A percentile compares a stretch with the other conserved stretches of the same genome.
These are phyloP conservation scores for Apantesis nais DNA, from an alignment of 2,888 invertebrate species.

Conservation along the genomic window DNA sequence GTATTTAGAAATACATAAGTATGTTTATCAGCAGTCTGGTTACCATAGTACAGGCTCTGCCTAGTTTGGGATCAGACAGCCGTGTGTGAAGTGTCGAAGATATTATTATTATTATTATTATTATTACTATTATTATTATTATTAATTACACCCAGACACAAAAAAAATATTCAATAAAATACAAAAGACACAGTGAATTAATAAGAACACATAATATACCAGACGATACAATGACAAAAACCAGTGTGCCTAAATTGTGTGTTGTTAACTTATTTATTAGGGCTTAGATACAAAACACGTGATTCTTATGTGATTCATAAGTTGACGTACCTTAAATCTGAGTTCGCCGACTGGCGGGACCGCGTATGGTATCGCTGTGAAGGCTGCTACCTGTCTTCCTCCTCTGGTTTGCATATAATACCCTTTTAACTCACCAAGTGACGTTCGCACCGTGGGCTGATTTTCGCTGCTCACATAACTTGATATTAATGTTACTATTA, in stretches of 20 bases:
- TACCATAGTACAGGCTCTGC: no score
- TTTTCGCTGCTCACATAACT: slow-evolving; percentile 51
- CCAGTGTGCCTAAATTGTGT: background rate
- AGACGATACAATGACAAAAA: no score
- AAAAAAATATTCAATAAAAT: no score
- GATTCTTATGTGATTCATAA: background rate
- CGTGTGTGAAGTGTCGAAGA: no score
- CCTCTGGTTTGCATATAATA: slow-evolving; percentile 82
- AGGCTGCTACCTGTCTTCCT: slow-evolving; percentile 86
- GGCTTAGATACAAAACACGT: background rate
- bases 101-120: no score
- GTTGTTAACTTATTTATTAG: background rate
- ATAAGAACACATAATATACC: background rate
- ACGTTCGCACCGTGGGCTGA: slow-evolving; percentile 63
- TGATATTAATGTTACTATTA: slow-evolving; percentile 29
- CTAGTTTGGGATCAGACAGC: no score
- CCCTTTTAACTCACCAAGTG: slow-evolving; percentile 84
- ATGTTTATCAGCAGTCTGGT: no score
- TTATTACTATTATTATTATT: no score
- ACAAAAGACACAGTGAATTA: no score
- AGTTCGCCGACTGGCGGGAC: slow-evolving; percentile 86
- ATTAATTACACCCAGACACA: no score
- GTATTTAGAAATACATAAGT: no score
- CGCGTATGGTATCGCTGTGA: slow-evolving; percentile 88
- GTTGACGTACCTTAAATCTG: slow-evolving; percentile 86